Percentiles rank a stretch among this genome's conserved stretches.
Conservation (phyloP, 2,888 invertebrate genomes). For the Ectemnius cavifrons region DNA sequence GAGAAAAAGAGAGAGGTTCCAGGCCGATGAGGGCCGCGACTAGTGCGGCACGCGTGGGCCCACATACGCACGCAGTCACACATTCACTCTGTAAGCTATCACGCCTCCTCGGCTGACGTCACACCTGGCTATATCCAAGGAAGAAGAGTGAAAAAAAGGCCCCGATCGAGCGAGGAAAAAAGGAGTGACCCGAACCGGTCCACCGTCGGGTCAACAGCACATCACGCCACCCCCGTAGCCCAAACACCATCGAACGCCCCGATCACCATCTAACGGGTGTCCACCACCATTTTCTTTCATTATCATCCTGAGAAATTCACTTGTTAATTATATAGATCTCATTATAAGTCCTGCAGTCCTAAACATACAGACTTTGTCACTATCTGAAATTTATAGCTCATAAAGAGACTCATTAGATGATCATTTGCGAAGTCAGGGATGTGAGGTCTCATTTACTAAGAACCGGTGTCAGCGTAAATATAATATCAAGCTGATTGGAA, state of each 20-base stretch:
- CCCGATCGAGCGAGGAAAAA: slow-evolving; percentile 55
- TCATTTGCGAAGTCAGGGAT: background rate
- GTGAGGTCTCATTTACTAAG: background rate
- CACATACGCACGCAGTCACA: slow-evolving; percentile 55
- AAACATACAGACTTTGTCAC: slow-evolving; percentile 3
- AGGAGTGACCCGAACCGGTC: slow-evolving; percentile 73
- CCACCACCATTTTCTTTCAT: background rate
- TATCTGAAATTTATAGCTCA: slow-evolving; percentile 28
- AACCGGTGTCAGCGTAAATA: background rate
- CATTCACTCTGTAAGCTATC: slow-evolving; percentile 50
- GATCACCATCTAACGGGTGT: slow-evolving; percentile 59
- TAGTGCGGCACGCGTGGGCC: slow-evolving; percentile 58
- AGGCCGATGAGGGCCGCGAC: slow-evolving; percentile 30
- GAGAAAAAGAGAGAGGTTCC: slow-evolving; percentile 15
- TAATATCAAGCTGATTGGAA: background rate
- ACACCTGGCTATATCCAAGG: slow-evolving; percentile 62
- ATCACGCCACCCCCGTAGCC: slow-evolving; percentile 59
- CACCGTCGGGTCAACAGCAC: slow-evolving; percentile 64
- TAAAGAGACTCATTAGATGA: slow-evolving; percentile 7
- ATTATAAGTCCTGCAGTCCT: too few relatives aligned
- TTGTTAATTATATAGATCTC: too few relatives aligned
- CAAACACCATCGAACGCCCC: slow-evolving; percentile 44
- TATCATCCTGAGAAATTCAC: background rate
- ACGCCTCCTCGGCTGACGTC: slow-evolving; percentile 68
- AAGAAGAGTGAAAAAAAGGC: slow-evolving; percentile 48